Percentiles rank a stretch among this genome's conserved stretches.
Conservation (phyloP, 1,140 invertebrate species). For the Phortica variegata region DNA sequence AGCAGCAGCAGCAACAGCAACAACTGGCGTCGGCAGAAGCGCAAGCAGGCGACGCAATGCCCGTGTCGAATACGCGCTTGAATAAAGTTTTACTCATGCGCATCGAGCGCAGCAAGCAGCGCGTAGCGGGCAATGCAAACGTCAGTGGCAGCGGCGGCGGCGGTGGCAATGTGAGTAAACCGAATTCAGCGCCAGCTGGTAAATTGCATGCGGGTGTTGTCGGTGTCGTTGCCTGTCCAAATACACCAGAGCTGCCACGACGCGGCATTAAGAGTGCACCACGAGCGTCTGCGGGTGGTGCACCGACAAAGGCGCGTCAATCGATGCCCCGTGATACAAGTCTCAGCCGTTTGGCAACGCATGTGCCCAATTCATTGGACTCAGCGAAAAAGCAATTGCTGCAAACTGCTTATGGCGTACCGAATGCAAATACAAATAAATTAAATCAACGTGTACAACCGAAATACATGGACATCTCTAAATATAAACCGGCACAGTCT, state of each 20-base stretch:
- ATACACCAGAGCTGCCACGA: slow-evolving; percentile 60
- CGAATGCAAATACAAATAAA: slow-evolving; percentile 38
- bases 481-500: slow-evolving; percentile 60
- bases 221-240: slow-evolving; percentile 57
- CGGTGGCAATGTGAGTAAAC: slow-evolving; percentile 14
- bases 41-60: slow-evolving; percentile 20
- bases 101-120: slow-evolving; percentile 54
- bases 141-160: slow-evolving; percentile 41
- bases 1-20: slow-evolving; percentile 5
- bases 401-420: slow-evolving; percentile 40
- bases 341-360: slow-evolving; percentile 44
- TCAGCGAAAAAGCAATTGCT: slow-evolving; percentile 54
- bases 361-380: slow-evolving; percentile 51
- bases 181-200: slow-evolving; percentile 27
- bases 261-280: slow-evolving; percentile 44
- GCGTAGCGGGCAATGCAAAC: slow-evolving; percentile 37
- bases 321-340: slow-evolving; percentile 56
- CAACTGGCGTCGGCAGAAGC: slow-evolving; percentile 6
- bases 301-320: slow-evolving; percentile 28
- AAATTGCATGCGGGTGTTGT: slow-evolving; percentile 27
- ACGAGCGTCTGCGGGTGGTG: slow-evolving; percentile 20
- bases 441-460: slow-evolving; percentile 43
- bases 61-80: slow-evolving; percentile 60
- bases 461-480: slow-evolving; percentile 63
- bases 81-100: slow-evolving; percentile 60